Evolutionary conservation across 2,888 invertebrate species (phyloP), one percentile per base, ranked within the genome.

Genomic region (Pyrrhia umbra): DNA sequence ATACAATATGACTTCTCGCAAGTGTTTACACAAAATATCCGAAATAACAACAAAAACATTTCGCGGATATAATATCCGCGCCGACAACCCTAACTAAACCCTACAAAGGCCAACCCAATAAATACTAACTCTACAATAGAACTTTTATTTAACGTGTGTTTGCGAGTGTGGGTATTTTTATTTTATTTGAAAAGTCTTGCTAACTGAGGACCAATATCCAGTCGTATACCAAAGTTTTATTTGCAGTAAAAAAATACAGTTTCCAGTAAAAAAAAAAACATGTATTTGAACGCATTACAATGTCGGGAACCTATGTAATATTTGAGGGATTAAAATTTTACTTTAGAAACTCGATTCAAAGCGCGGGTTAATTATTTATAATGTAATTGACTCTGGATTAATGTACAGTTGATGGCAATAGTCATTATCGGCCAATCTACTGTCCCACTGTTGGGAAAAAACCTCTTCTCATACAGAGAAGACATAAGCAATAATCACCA

Each of bases 61-160:
- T 9, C 5, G 40, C 62, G 43, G 18, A 60, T 50, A 37, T 27
- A 37, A 62, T 47, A 27, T 55, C 40, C 50, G 34, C 39, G 9
- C 6, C 6, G 43, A 15, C 74, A 77, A 34, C 71, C 71, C 72
- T 72, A 55, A 6, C 23, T 21, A 52, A 63, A n/a, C 56, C 40
- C 61, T 71, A 67, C 59, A 70, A 54, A 46, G 50, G 58, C 67
- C 40, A 68, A 65, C 58, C 69, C 78, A 76, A 81, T 81, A 82
- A 80, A 82, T 80, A 81, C 71, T 62, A 74, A 75, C 73, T 68
- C 50, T 52, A 82, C 81, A 80, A 80, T 75, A 75, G 73, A 76
- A 80, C 66, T 76, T 76, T 78, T 78, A 55, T 68, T 30, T 67
- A 75, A 65, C 62, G 64, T 50, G 47, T 68, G 46, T 56, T n/a